Evolutionary conservation across 2,113 vertebrate genomes (phyloP), one percentile per base, ranked within the genome.

Genomic region (Fukomys damarensis): DNA sequence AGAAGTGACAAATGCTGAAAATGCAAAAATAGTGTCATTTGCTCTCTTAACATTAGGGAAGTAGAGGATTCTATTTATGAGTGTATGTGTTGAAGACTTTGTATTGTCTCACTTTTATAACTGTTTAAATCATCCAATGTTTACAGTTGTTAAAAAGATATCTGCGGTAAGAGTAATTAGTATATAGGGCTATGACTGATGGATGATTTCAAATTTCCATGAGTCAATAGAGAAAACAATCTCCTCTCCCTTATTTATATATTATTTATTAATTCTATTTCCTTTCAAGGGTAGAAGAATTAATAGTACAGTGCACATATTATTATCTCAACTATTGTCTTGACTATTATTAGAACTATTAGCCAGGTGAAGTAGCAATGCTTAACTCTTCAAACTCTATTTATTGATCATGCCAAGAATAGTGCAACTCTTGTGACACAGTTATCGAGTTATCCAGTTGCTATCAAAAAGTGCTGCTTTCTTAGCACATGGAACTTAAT

Each of bases 61-160:
- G 81, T 61, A 9, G 63, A 77, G 72, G 28, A 94, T 87, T 90
- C 5, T 56, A n/a, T 93, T 7, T 66, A 16, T 30, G 14, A 19
- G 5, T 61, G 4, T 65, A 17, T 80, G 2, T 32, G 41, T 12
- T 8, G 26, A 22, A 84, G 7, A 12, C 26, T 92, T 92, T 19
- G 58, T 3, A 77, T 41, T 24, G 24, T 94, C 43, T 17, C 43
- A 77, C 26, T 65, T 63, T 86, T 77, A 17, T 61, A 80, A 63
- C 54, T 94, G 22, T 70, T 87, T 68, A 95, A 96, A 32, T 92
- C n/a, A n/a, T n/a, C n/a, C n/a, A n/a, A n/a, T 83, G 9, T 20
- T 94, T 61, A 72, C n/a, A 38, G 12, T 58, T 86, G 72, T 72
- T 63, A 61, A 72, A 43, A 66, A 70, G 26, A 38, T 61, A 54